Evolutionary conservation across 92 coral and sea anemone species (phyloP).

Genomic region (Diadumene lineata): DNA sequence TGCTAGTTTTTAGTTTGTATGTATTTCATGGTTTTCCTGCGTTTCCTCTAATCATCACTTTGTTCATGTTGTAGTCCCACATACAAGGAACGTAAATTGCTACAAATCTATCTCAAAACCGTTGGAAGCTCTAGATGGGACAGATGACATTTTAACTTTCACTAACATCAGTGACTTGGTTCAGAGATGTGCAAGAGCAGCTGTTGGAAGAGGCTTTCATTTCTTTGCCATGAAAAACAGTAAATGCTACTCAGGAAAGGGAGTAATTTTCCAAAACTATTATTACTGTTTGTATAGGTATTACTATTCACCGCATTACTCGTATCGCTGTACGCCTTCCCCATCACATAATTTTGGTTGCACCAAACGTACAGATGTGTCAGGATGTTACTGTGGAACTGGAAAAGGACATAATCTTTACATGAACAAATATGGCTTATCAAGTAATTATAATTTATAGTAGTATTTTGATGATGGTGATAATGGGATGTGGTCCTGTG

Average conservation of each 20-base stretch:
- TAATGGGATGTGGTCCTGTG: no score
- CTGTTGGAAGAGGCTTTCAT: constrained; percentile 44
- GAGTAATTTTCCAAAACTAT: background rate
- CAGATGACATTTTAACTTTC: background rate
- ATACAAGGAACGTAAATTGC: no score
- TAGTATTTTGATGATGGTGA: background rate
- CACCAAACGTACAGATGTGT: background rate
- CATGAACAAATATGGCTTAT: background rate
- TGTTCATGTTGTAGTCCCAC: no score
- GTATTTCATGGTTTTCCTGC: no score
- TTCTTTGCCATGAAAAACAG: constrained; percentile 26
- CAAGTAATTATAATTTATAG: background rate
- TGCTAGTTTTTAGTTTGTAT: no score
- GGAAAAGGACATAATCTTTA: background rate
- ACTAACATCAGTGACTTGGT: background rate
- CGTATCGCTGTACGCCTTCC: background rate
- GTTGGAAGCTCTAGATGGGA: background rate
- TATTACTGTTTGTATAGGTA: background rate
- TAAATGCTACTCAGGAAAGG: background rate
- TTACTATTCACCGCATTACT: background rate
- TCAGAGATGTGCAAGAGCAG: constrained; percentile 37
- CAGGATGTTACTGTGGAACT: background rate
- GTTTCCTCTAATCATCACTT: no score
- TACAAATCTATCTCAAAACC: no score
- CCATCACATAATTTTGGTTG: background rate